These are phyloP conservation scores for Noctua fimbriata DNA, from an alignment of 2,888 invertebrate species.

Conservation along the genomic window DNA sequence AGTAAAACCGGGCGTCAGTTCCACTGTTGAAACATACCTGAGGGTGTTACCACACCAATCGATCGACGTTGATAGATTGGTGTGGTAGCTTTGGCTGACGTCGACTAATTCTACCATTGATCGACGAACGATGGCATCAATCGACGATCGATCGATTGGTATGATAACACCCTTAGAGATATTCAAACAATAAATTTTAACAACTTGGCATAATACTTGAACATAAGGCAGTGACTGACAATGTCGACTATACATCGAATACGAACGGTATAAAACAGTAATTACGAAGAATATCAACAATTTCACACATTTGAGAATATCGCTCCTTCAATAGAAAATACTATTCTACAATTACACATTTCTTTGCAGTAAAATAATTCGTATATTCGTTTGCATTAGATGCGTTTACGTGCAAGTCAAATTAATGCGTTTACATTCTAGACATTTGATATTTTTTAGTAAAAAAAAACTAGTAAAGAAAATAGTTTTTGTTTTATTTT, in stretches of 20 bases:
- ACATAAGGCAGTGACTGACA: constrained; percentile 47
- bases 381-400: neutral
- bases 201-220: constrained; percentile 42
- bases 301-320: constrained; percentile 24
- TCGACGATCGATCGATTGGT: no score
- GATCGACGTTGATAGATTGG: no score
- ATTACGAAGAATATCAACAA: constrained; percentile 46
- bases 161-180: neutral
- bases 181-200: constrained; percentile 33
- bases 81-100: no score
- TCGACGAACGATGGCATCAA: no score
- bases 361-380: neutral
- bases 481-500: no score
- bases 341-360: neutral
- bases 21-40: constrained; percentile 33
- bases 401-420: neutral
- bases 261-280: constrained; percentile 61
- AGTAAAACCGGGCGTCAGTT: neutral
- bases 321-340: constrained; percentile 5
- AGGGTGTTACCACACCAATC: no score
- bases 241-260: constrained; percentile 49
- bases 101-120: no score
- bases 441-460: neutral
- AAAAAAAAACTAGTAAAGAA: no score
- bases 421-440: neutral